These are phyloP conservation scores for Lampris megalopsis DNA, from an alignment of 2,113 vertebrate species.

Conservation along the genomic window DNA sequence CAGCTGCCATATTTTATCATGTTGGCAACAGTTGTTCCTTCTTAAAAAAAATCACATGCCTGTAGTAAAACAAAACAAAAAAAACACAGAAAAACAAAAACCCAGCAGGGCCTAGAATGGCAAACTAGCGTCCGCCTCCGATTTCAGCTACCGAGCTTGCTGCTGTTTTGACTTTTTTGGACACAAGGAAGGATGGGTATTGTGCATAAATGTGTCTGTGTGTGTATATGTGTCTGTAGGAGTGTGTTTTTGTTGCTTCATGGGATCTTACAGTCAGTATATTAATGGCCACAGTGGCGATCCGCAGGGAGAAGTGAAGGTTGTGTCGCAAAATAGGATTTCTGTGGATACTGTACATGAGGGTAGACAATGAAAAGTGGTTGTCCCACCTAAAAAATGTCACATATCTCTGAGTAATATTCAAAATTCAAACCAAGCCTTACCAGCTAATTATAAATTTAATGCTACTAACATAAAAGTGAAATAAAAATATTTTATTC, in stretches of 20 bases:
- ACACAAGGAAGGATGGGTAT: too few species aligned
- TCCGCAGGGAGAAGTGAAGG: neutral
- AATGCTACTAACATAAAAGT: neutral
- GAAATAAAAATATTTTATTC: too few species aligned
- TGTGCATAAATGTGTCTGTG: neutral
- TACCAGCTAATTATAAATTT: neutral
- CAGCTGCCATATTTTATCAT: neutral
- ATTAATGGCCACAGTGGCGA: constrained; percentile 4
- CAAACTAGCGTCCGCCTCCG: too few species aligned
- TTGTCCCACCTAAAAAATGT: neutral
- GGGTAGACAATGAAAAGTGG: neutral
- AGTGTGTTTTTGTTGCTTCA: neutral
- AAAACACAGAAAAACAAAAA: too few species aligned
- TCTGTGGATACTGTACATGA: neutral
- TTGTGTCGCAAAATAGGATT: neutral
- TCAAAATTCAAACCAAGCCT: neutral
- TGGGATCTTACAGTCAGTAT: neutral
- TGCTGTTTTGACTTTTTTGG: neutral
- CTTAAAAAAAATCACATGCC: neutral
- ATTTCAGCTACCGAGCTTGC: too few species aligned
- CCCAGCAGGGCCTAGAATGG: too few species aligned
- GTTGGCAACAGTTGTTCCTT: neutral
- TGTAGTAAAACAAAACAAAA: too few species aligned
- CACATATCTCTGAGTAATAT: too few species aligned
- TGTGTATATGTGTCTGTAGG: neutral